A percentile compares a stretch with the other conserved stretches of the same genome.
phyloP scores from a whole-genome alignment of 2,113 vertebrate genomes.

The Scatophagus argus region DNA sequence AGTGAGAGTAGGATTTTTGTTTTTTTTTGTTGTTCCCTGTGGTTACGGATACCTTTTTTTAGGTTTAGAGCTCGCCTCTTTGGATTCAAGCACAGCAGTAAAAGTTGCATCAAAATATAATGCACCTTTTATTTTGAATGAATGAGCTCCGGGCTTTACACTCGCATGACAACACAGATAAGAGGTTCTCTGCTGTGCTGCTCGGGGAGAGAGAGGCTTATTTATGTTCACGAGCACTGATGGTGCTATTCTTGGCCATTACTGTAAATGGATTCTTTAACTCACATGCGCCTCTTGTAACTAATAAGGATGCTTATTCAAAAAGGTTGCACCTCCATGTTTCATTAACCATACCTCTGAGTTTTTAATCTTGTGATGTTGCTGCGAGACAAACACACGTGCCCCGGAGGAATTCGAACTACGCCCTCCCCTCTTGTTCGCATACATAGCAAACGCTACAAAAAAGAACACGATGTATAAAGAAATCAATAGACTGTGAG shows the following conservation, averaged over 20 bases:
- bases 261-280: slow-evolving; percentile 58
- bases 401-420: slow-evolving; percentile 35
- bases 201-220: slow-evolving; percentile 44
- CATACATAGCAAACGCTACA: slow-evolving; percentile 47
- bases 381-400: slow-evolving; percentile 27
- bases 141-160: slow-evolving; percentile 57
- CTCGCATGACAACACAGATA: slow-evolving; percentile 59
- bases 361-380: slow-evolving; percentile 31
- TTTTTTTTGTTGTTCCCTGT: too few relatives aligned
- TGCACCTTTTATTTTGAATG: slow-evolving; percentile 52
- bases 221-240: slow-evolving; percentile 53
- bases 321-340: slow-evolving; percentile 33
- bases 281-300: slow-evolving; percentile 21
- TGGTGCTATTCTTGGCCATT: slow-evolving; percentile 54
- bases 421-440: background rate
- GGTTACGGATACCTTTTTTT: slow-evolving; percentile 32
- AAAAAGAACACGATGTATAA: slow-evolving; percentile 55
- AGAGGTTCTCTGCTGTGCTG: slow-evolving; percentile 40
- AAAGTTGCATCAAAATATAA: slow-evolving; percentile 48
- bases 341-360: slow-evolving; percentile 30
- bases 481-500: slow-evolving; percentile 67
- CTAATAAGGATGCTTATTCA: slow-evolving; percentile 50
- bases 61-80: slow-evolving; percentile 34
- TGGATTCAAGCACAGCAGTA: slow-evolving; percentile 33
- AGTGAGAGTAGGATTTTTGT: background rate